Percentiles rank a stretch among this genome's conserved stretches.
These are phyloP conservation scores for Hoplostethus atlanticus DNA, from an alignment of 2,797 vertebrate genomes.

Conservation along the genomic window DNA sequence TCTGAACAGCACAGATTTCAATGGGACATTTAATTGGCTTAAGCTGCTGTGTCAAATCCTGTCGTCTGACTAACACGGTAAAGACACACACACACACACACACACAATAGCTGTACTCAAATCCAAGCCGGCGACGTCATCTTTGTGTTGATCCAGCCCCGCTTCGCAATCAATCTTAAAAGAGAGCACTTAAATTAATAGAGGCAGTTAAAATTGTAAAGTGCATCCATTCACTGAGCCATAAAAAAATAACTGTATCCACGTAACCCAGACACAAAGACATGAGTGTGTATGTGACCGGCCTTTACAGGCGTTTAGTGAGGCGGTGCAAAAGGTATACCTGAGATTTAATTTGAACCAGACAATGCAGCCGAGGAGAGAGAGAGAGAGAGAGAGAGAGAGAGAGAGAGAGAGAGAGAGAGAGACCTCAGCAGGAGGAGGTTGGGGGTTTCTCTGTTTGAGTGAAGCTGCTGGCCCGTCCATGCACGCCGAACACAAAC, in stretches of 20 bases:
- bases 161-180: too few relatives aligned
- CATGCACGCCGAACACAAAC: not conserved
- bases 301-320: not conserved
- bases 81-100: not conserved
- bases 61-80: constrained; percentile 9
- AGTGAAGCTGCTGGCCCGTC: not conserved
- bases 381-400: too few relatives aligned
- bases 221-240: not conserved
- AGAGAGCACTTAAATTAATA: too few relatives aligned
- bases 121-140: too few relatives aligned
- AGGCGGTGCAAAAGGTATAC: not conserved
- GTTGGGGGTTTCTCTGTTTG: not conserved
- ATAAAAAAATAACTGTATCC: not conserved
- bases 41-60: constrained; percentile 37
- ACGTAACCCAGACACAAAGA: not conserved
- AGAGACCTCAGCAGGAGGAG: not conserved
- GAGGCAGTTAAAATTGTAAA: too few relatives aligned
- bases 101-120: not conserved
- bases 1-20: constrained; percentile 12
- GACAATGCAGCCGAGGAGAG: not conserved
- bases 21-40: constrained; percentile 30
- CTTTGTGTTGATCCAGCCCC: too few relatives aligned
- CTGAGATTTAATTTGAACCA: not conserved
- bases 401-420: not conserved
- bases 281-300: not conserved